These are phyloP conservation scores for Balanococcus diminutus DNA, from an alignment of 2,888 invertebrate species.

Conservation along the genomic window DNA sequence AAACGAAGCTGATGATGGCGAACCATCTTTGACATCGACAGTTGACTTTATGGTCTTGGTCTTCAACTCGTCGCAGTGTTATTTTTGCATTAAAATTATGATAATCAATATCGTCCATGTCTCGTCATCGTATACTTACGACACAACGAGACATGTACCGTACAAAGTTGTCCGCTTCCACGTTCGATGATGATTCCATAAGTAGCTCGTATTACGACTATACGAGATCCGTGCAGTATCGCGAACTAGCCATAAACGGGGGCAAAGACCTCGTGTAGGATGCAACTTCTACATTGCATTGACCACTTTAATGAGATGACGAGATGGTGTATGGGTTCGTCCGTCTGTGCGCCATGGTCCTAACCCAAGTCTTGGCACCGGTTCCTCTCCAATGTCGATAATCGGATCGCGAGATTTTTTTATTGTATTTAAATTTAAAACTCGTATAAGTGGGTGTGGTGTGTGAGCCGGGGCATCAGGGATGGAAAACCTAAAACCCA, in stretches of 20 bases:
- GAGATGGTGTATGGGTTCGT: background rate
- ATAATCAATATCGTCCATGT: background rate
- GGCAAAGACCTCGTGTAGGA: background rate
- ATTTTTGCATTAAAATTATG: background rate
- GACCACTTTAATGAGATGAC: background rate
- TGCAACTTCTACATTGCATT: background rate
- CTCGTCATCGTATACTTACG: background rate
- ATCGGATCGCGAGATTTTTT: background rate
- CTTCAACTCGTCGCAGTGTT: background rate
- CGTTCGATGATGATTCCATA: too few species aligned
- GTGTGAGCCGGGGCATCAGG: background rate
- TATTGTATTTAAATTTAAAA: background rate
- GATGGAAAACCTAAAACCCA: too few species aligned
- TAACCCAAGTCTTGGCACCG: too few species aligned
- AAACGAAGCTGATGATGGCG: background rate
- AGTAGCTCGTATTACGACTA: too few species aligned
- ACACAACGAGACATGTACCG: too few species aligned
- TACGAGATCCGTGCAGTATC: too few species aligned
- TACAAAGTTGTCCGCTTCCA: background rate
- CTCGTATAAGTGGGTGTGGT: background rate
- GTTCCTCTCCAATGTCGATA: background rate
- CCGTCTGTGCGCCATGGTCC: too few species aligned
- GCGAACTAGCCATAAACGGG: background rate
- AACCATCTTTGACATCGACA: background rate
- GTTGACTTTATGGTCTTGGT: background rate